Conservation (phyloP, 35 echinoderm and acorn worm genomes). For the Ptychodera flava region DNA sequence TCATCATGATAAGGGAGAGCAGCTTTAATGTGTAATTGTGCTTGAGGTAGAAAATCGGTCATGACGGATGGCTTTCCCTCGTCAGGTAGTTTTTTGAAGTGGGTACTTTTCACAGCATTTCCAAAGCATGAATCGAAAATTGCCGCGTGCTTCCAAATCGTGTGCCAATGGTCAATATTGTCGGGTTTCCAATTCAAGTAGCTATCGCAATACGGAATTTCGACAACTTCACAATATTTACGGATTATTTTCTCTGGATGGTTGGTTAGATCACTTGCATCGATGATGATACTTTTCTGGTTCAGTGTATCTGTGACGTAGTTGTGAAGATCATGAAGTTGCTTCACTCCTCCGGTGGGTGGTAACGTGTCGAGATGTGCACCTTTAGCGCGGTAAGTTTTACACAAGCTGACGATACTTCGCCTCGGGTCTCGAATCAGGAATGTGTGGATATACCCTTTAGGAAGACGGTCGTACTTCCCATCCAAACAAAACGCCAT, state of each 20-base stretch:
- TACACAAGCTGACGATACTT: slow-evolving; percentile 22
- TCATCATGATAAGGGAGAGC: slow-evolving; percentile 1
- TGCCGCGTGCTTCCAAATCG: slow-evolving; percentile 3
- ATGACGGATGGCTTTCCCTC: not conserved
- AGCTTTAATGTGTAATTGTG: not conserved
- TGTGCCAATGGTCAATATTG: slow-evolving; percentile 15
- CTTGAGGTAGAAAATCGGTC: not conserved
- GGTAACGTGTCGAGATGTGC: not conserved
- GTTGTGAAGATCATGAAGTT: slow-evolving; percentile 51
- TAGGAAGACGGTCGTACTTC: slow-evolving; percentile 51
- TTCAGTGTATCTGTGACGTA: slow-evolving; percentile 35
- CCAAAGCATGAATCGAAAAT: slow-evolving; percentile 26
- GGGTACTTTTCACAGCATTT: slow-evolving; percentile 41
- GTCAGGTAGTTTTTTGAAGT: not conserved
- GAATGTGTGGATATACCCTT: slow-evolving; percentile 74
- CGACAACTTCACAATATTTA: slow-evolving; percentile 55
- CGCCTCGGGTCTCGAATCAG: slow-evolving; percentile 58
- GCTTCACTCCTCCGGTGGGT: slow-evolving; percentile 22
- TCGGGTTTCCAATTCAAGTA: slow-evolving; percentile 44
- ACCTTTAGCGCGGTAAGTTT: not conserved
- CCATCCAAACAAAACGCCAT: slow-evolving; percentile 40
- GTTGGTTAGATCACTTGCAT: slow-evolving; percentile 58
- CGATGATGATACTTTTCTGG: slow-evolving; percentile 51
- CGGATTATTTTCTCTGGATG: slow-evolving; percentile 64
- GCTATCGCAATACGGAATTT: slow-evolving; percentile 36